Conservation (phyloP, 1,140 invertebrate genomes). For the Tribolium castaneum region DNA sequence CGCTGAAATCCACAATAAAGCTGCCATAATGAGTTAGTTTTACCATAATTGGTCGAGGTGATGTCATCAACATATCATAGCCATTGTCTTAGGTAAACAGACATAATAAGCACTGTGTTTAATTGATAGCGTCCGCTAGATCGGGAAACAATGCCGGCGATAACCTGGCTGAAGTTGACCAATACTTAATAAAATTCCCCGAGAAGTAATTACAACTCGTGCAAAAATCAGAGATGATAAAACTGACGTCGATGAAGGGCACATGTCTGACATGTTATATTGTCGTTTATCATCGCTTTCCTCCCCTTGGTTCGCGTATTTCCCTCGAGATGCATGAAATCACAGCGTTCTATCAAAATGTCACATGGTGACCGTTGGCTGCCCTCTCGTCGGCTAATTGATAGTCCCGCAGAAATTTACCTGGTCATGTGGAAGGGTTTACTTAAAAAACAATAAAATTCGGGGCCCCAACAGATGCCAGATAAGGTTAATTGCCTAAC, state of each 20-base stretch:
- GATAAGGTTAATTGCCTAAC: slow-evolving; percentile 52
- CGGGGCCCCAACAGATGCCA: slow-evolving; percentile 47
- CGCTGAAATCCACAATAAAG: slow-evolving; percentile 28
- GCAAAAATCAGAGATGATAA: slow-evolving; percentile 7
- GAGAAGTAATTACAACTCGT: not conserved
- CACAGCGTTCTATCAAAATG: slow-evolving; percentile 51
- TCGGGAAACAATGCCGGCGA: slow-evolving; percentile 47
- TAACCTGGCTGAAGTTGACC: slow-evolving; percentile 41
- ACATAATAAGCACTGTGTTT: slow-evolving; percentile 50
- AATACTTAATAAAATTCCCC: not conserved
- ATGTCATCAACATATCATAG: slow-evolving; percentile 43
- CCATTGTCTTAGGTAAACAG: slow-evolving; percentile 47
- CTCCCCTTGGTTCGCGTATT: slow-evolving; percentile 42
- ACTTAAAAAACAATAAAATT: slow-evolving; percentile 50
- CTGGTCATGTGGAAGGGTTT: slow-evolving; percentile 34
- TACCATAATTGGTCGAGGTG: slow-evolving; percentile 27
- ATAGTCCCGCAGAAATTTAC: slow-evolving; percentile 44
- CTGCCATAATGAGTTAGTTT: slow-evolving; percentile 27
- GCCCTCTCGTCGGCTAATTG: slow-evolving; percentile 25
- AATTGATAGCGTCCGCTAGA: slow-evolving; percentile 49
- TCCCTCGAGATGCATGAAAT: slow-evolving; percentile 50
- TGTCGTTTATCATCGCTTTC: slow-evolving; percentile 45
- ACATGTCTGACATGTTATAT: slow-evolving; percentile 45
- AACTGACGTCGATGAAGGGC: slow-evolving; percentile 33
- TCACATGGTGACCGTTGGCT: slow-evolving; percentile 48